phyloP scores from a whole-genome alignment of 1,140 invertebrate genomes.

The Caenorhabditis tropicalis region DNA sequence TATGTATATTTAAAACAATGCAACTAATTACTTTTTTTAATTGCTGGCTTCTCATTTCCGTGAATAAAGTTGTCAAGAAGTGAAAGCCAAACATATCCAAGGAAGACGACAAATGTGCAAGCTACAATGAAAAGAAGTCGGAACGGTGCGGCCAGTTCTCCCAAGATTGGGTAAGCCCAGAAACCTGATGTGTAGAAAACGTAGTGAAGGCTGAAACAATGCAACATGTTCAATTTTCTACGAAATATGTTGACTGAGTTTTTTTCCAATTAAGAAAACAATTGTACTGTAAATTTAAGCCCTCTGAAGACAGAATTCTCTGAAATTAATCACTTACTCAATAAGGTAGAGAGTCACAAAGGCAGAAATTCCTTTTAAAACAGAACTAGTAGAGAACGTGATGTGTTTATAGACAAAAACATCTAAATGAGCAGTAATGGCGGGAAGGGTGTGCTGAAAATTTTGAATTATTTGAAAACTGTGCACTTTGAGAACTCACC shows the following conservation, averaged over 20 bases:
- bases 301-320: too few species aligned
- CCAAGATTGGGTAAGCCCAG: slow-evolving; percentile 73
- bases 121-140: slow-evolving; percentile 42
- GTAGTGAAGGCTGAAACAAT: slow-evolving; percentile 63
- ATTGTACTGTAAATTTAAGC: too few species aligned
- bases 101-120: slow-evolving; percentile 28
- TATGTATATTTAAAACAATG: too few species aligned
- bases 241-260: background rate
- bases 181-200: slow-evolving; percentile 51
- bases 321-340: slow-evolving; percentile 49
- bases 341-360: slow-evolving; percentile 58
- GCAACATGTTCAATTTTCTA: background rate
- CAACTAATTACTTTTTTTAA: background rate
- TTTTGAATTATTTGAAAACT: background rate
- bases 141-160: slow-evolving; percentile 63
- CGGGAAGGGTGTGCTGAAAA: slow-evolving; percentile 60
- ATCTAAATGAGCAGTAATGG: slow-evolving; percentile 57
- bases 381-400: slow-evolving; percentile 9
- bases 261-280: background rate
- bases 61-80: background rate
- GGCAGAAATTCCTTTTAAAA: slow-evolving; percentile 50
- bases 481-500: slow-evolving; percentile 35
- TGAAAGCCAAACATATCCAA: slow-evolving; percentile 9
- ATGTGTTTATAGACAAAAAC: slow-evolving; percentile 53
- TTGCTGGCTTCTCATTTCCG: slow-evolving; percentile 35